Evolutionary conservation across 2,113 vertebrate species (phyloP).

Genomic region (Dascyllus trimaculatus): DNA sequence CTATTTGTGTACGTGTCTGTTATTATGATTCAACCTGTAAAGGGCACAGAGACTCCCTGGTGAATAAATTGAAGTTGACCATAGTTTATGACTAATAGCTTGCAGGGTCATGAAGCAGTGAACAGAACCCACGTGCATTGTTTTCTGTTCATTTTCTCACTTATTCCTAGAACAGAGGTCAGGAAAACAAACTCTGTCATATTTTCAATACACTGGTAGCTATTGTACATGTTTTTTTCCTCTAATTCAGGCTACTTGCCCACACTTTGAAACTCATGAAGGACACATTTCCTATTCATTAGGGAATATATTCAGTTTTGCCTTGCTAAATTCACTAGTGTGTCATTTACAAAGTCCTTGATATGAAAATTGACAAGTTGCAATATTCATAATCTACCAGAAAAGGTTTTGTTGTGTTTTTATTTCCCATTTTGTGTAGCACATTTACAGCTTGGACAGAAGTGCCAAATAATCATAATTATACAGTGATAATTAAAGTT

Average conservation of each 20-base stretch:
- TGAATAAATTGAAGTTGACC: neutral
- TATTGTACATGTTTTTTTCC: no score
- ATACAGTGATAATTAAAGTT: neutral
- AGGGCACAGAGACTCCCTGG: neutral
- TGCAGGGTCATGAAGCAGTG: constrained; percentile 2
- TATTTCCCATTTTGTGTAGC: neutral
- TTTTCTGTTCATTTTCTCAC: neutral
- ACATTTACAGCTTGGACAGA: neutral
- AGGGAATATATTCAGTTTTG: neutral
- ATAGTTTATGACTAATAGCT: neutral
- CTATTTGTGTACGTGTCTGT: no score
- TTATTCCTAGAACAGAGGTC: neutral
- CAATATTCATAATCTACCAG: neutral
- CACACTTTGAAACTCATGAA: no score
- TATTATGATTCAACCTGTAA: no score
- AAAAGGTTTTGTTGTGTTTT: neutral
- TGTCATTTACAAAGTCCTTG: neutral
- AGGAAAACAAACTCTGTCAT: neutral
- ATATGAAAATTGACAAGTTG: neutral
- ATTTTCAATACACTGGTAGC: neutral
- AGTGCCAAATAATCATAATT: neutral
- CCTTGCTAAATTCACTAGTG: neutral
- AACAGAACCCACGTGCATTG: neutral
- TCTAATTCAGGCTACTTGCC: no score
- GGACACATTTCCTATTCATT: no score